phyloP scores from a whole-genome alignment of 2,113 vertebrate genomes.

The Pteropus alecto region DNA sequence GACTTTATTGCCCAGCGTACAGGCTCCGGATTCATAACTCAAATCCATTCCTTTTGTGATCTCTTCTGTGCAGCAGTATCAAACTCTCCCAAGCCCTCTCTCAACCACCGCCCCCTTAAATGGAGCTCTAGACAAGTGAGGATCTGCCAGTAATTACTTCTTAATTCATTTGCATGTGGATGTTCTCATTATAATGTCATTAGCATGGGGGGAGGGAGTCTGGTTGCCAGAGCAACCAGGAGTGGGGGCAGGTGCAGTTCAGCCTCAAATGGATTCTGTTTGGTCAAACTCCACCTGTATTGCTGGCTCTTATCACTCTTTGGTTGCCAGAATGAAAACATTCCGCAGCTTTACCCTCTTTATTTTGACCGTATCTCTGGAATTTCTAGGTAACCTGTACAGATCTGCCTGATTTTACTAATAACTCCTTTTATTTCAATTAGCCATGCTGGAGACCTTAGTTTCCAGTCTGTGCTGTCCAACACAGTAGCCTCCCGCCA shows the following conservation, averaged over 20 bases:
- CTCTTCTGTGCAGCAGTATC: not conserved
- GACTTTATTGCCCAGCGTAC: not conserved
- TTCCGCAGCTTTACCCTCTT: not conserved
- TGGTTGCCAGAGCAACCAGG: conserved; percentile 72
- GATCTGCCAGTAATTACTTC: conserved; percentile 71
- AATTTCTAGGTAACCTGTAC: conserved; percentile 44
- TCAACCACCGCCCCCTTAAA: conserved; percentile 11
- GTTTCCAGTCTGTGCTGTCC: not conserved
- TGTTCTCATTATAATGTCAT: conserved; percentile 78
- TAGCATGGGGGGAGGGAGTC: conserved; percentile 68
- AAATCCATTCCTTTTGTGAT: not conserved
- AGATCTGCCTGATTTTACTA: not conserved
- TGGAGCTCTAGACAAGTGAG: conserved; percentile 53
- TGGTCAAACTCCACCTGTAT: conserved; percentile 74
- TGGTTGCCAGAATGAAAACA: conserved; percentile 34
- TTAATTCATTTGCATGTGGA: conserved; percentile 77
- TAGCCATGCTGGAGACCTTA: not conserved
- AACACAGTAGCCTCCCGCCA: not conserved
- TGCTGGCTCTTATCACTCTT: conserved; percentile 31
- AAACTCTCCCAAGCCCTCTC: conserved; percentile 30
- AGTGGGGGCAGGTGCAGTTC: conserved; percentile 76
- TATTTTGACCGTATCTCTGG: conserved; percentile 1
- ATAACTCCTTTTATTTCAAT: conserved; percentile 25
- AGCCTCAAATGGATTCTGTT: conserved; percentile 60
- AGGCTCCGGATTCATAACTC: not conserved